Conservation (phyloP, 2,797 vertebrate genomes). For the Spinus pinus region DNA sequence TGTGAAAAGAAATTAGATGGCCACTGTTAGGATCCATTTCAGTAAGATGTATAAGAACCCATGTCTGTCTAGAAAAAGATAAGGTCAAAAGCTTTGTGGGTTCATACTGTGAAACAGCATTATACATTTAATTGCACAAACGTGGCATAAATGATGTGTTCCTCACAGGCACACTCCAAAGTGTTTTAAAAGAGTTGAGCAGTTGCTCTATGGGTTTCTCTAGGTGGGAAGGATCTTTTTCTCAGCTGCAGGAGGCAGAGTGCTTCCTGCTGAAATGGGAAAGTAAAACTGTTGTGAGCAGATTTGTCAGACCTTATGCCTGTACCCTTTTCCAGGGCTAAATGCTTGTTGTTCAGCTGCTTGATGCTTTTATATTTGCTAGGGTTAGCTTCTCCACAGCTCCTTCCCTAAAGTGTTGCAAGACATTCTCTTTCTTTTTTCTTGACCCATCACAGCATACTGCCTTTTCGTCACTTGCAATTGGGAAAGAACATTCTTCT, state of each 20-base stretch:
- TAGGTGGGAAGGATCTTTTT: neutral
- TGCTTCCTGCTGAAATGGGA: neutral
- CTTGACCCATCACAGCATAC: neutral
- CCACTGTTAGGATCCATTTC: neutral
- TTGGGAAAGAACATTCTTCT: neutral
- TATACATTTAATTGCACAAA: neutral
- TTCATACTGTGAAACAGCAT: neutral
- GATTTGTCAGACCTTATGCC: neutral
- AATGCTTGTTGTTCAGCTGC: neutral
- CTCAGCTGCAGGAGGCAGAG: neutral
- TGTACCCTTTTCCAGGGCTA: neutral
- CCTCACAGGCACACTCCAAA: neutral
- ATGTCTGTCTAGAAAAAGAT: neutral
- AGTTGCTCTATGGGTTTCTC: fast-evolving
- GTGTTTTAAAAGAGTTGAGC: neutral
- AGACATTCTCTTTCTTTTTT: neutral
- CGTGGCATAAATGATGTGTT: neutral
- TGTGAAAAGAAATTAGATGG: neutral
- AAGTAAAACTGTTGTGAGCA: neutral
- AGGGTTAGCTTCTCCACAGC: neutral
- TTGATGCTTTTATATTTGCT: neutral
- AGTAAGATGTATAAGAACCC: neutral
- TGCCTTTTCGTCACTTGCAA: neutral
- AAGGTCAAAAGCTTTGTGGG: neutral
- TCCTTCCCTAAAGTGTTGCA: neutral